Percentiles rank a stretch among this genome's conserved stretches.
Evolutionary conservation across 2,888 invertebrate genomes (phyloP).

Genomic region (Pristionchus entomophagus): DNA sequence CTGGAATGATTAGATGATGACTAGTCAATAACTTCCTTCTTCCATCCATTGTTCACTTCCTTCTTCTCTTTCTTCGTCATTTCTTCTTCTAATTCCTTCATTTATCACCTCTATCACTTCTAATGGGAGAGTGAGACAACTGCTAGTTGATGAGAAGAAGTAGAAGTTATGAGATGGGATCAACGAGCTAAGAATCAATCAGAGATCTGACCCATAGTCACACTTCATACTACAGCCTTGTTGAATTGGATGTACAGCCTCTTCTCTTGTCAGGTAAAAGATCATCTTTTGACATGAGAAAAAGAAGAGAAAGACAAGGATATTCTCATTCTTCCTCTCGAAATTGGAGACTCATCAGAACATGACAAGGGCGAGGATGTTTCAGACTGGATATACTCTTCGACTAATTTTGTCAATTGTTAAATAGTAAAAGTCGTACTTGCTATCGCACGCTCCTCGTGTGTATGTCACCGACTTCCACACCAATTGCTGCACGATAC

Average conservation of each 20-base stretch:
- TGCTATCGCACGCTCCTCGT: constrained; percentile 33
- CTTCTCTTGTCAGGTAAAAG: background rate
- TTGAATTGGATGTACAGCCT: background rate
- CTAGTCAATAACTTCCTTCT: background rate
- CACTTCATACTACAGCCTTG: too few relatives aligned
- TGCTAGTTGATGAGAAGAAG: background rate
- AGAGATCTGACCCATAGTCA: background rate
- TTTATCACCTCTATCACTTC: background rate
- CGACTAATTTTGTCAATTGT: background rate
- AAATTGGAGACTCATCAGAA: background rate
- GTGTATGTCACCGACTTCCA: constrained; percentile 61
- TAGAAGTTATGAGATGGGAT: too few relatives aligned
- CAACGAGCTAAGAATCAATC: background rate
- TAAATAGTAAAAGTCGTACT: background rate
- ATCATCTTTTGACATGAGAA: constrained; percentile 7
- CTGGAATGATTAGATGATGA: constrained; percentile 53
- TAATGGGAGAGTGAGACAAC: constrained; percentile 29
- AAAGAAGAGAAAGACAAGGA: background rate
- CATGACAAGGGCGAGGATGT: constrained; percentile 1
- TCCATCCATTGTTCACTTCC: background rate
- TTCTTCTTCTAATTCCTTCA: background rate
- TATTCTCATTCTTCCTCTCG: constrained; percentile 10
- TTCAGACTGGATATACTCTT: background rate
- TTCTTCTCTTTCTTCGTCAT: background rate
- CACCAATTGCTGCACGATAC: constrained; percentile 64